These are phyloP conservation scores for Rhagium mordax DNA, from an alignment of 2,888 invertebrate species.

Conservation along the genomic window DNA sequence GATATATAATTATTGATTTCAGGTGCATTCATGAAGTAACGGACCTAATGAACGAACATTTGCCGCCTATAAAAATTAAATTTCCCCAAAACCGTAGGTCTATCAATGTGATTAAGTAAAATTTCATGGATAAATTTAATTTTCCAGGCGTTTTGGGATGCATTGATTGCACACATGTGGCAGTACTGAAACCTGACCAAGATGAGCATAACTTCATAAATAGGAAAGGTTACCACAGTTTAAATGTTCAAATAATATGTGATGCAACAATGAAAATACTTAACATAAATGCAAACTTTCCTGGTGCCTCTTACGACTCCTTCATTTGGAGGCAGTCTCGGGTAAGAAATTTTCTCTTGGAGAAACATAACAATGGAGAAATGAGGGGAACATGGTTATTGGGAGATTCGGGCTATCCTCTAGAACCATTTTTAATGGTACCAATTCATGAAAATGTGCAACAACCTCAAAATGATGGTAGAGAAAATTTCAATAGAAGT, in stretches of 20 bases:
- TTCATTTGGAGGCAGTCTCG: too few species aligned
- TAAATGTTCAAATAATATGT: conserved; percentile 32
- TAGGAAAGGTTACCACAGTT: conserved; percentile 17
- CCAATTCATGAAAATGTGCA: too few species aligned
- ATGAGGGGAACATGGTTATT: conserved; percentile 29
- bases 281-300: conserved; percentile 28
- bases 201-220: conserved; percentile 18
- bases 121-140: background rate
- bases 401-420: too few species aligned
- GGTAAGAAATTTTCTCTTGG: background rate
- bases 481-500: too few species aligned
- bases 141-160: conserved; percentile 9
- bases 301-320: conserved; percentile 23
- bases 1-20: too few species aligned
- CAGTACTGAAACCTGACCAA: conserved; percentile 14
- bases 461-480: too few species aligned
- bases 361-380: background rate
- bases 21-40: too few species aligned
- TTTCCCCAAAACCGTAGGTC: too few species aligned
- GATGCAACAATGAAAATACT: conserved; percentile 7
- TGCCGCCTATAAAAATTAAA: too few species aligned
- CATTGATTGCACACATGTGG: conserved; percentile 21
- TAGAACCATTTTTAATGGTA: too few species aligned
- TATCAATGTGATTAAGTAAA: too few species aligned
- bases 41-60: too few species aligned